These are phyloP conservation scores for Muricea muricata DNA, from an alignment of 92 coral and sea anemone genomes.

Conservation along the genomic window DNA sequence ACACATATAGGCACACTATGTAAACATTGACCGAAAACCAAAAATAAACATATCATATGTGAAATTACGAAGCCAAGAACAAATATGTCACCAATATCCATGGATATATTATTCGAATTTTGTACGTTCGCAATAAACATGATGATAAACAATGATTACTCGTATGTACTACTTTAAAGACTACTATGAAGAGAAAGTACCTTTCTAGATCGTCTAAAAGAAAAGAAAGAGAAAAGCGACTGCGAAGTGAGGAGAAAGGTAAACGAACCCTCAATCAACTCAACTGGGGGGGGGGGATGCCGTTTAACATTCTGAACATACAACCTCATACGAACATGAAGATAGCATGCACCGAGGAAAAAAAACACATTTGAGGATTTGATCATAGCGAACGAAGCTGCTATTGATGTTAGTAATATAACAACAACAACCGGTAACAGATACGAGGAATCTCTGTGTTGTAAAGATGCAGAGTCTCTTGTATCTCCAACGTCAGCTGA, in stretches of 20 bases:
- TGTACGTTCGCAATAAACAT: no score
- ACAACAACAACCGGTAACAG: not conserved
- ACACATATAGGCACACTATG: no score
- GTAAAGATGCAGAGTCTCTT: not conserved
- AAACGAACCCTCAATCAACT: not conserved
- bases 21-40: no score
- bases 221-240: not conserved
- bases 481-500: not conserved
- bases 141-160: no score
- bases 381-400: not conserved
- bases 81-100: no score
- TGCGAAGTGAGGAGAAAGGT: not conserved
- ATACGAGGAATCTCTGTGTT: not conserved
- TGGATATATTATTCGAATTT: no score
- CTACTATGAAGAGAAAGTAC: no score
- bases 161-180: no score
- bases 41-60: no score
- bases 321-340: no score
- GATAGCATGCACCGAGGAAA: no score
- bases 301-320: not conserved
- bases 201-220: not conserved
- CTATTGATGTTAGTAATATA: not conserved
- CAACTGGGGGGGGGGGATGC: not conserved
- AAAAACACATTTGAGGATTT: not conserved
- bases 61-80: no score